Conservation (phyloP, 2,888 invertebrate genomes). For the Nemoura dubitans region DNA sequence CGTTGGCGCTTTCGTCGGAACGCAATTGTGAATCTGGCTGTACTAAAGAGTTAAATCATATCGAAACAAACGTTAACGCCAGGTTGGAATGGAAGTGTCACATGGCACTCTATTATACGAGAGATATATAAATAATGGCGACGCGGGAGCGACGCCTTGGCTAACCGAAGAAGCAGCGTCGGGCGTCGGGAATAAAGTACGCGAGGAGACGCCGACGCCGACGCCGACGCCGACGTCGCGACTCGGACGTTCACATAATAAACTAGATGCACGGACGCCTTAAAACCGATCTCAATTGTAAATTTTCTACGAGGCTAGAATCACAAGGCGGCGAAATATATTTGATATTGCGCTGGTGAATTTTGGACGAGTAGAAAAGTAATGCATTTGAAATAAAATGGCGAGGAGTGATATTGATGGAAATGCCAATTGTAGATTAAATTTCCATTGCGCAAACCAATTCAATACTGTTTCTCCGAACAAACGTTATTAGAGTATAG, state of each 20-base stretch:
- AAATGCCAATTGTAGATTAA: too few relatives aligned
- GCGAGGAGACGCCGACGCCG: constrained; percentile 20
- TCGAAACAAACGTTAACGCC: constrained; percentile 39
- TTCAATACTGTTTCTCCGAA: too few relatives aligned
- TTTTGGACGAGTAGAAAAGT: not conserved
- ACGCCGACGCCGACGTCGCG: constrained; percentile 13
- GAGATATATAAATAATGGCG: constrained; percentile 39
- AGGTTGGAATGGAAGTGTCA: constrained; percentile 42
- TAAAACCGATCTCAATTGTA: constrained; percentile 36
- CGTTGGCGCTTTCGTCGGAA: not conserved
- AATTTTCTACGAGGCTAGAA: constrained; percentile 29
- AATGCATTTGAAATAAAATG: not conserved
- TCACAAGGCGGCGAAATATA: constrained; percentile 14
- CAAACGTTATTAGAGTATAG: too few relatives aligned
- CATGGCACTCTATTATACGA: constrained; percentile 36
- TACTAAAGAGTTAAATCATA: constrained; percentile 35
- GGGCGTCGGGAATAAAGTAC: constrained; percentile 13
- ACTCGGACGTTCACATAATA: constrained; percentile 14
- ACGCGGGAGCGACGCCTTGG: not conserved
- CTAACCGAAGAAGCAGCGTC: constrained; percentile 28
- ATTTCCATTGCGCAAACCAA: too few relatives aligned
- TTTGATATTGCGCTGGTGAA: constrained; percentile 20
- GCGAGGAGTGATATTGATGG: too few relatives aligned
- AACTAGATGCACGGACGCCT: constrained; percentile 17
- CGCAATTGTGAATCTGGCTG: not conserved